Conservation (phyloP, 2,888 invertebrate species). For the Notodonta dromedarius region DNA sequence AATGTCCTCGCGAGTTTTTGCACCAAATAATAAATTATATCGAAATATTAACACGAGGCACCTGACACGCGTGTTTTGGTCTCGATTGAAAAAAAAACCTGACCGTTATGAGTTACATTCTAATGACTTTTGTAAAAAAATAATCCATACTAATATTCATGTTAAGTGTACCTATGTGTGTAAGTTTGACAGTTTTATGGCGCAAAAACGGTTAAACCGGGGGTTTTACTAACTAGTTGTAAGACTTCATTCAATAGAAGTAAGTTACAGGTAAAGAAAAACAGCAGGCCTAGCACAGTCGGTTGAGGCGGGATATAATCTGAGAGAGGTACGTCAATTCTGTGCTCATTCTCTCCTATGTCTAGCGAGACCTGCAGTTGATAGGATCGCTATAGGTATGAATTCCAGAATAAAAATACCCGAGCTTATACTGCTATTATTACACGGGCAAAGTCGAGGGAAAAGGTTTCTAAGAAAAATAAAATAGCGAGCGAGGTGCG, state of each 20-base stretch:
- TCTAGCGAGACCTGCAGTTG: too few species aligned
- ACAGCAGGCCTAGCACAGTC: too few species aligned
- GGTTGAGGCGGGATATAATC: too few species aligned
- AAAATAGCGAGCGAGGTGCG: conserved; percentile 60
- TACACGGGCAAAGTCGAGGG: background rate
- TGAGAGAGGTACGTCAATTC: too few species aligned
- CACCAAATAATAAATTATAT: conserved; percentile 56
- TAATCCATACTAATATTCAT: conserved; percentile 21
- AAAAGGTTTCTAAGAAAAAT: conserved; percentile 53
- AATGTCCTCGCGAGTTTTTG: conserved; percentile 55
- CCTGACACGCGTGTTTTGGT: conserved; percentile 61
- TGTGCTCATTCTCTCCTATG: too few species aligned
- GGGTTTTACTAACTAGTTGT: too few species aligned
- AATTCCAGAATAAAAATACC: too few species aligned
- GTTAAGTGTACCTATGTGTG: conserved; percentile 29
- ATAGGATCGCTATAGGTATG: too few species aligned
- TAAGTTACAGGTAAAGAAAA: too few species aligned
- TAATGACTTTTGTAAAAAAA: conserved; percentile 66
- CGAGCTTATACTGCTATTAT: background rate
- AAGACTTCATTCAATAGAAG: too few species aligned
- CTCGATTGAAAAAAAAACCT: conserved; percentile 58
- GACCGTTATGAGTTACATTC: conserved; percentile 78
- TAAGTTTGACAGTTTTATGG: too few species aligned
- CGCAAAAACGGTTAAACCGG: too few species aligned
- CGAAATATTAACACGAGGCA: conserved; percentile 55